phyloP scores from a whole-genome alignment of 2,888 invertebrate genomes.

The Tetranychus piercei region DNA sequence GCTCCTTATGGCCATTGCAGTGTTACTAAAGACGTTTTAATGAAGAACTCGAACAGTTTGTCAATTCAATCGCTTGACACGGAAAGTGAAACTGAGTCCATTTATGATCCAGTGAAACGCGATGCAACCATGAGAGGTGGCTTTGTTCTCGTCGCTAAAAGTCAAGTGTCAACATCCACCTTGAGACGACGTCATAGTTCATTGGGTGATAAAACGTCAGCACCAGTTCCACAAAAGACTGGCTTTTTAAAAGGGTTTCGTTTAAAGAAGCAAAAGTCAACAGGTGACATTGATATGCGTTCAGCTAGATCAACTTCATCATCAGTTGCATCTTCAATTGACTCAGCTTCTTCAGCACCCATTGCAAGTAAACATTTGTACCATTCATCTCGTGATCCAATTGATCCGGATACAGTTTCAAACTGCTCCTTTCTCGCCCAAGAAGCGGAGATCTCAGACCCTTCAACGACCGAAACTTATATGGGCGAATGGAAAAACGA shows the following conservation, averaged over 20 bases:
- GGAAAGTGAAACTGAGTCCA: slow-evolving; percentile 17
- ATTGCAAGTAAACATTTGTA: not conserved
- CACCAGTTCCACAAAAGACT: slow-evolving; percentile 36
- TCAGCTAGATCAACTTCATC: slow-evolving; percentile 19
- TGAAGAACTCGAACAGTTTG: slow-evolving; percentile 18
- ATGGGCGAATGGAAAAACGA: slow-evolving; percentile 99
- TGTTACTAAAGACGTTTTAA: slow-evolving; percentile 44
- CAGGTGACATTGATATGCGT: slow-evolving; percentile 66
- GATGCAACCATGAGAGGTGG: slow-evolving; percentile 78
- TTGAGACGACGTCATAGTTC: slow-evolving; percentile 47
- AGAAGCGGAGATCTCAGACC: slow-evolving; percentile 69
- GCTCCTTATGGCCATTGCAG: slow-evolving; percentile 64
- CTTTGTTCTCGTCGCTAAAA: slow-evolving; percentile 57
- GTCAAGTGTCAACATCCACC: not conserved
- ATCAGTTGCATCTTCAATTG: not conserved
- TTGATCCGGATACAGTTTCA: slow-evolving; percentile 51
- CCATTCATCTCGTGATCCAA: not conserved
- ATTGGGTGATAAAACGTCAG: slow-evolving; percentile 47
- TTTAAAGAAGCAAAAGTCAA: slow-evolving; percentile 82
- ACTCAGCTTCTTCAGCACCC: not conserved
- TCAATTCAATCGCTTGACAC: slow-evolving; percentile 21
- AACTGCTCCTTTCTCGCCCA: slow-evolving; percentile 88
- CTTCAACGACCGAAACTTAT: slow-evolving; percentile 88
- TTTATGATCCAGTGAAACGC: slow-evolving; percentile 47
- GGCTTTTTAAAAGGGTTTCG: slow-evolving; percentile 40